Base-by-base conservation (phyloP, 2,113 vertebrate species). In the Poeciliopsis occidentalis region DNA sequence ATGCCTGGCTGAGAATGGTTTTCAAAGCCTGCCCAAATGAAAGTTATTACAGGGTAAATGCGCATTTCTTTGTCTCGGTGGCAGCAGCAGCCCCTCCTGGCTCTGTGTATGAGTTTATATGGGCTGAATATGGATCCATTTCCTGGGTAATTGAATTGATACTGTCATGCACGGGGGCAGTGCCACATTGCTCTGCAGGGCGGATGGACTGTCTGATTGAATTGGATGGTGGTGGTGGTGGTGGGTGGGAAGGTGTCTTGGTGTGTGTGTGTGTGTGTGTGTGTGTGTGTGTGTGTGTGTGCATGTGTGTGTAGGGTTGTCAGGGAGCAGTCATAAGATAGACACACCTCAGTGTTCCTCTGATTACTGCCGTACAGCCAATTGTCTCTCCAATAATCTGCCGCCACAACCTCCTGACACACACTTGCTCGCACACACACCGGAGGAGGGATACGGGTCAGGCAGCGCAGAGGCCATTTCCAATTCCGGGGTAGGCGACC, bases 21-120 rank as follows among this genome's bases (percentile, higher is more conserved):
- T 97, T 97, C 97, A 97, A 97, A 97, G 96, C 95, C 94, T 80
- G 91, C 94, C 95, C 96, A 97, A 98, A 98, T 98, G 96, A 96
- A 98, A 98, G 95, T 98, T 97, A 99, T 99, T 97, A 98, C 93
- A 95, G 96, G 93, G 95, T 97, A 97, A 98, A 97, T 95, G 96
- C 95, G 12, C 95, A 95, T 96, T 97, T 96, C 97, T 98, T 96
- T 97, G 96, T 96, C 95, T 95, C 72, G 92, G 93, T 73, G 64
- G 87, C 81, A 32, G 85, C 86, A 54, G 80, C 86, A 80, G 84
- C 63, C 90, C 94, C 96, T 95, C 88, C 87, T 88, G 82, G 81
- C 83, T 69, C 72, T 78, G 74, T 69, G 85, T 90, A 90, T 90
- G 84, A 90, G 79, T 93, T 96, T 94, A 93, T 91, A 95, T 87